Evolutionary conservation across 1,140 invertebrate genomes (phyloP).

Genomic region (Protaetia brevitarsis): DNA sequence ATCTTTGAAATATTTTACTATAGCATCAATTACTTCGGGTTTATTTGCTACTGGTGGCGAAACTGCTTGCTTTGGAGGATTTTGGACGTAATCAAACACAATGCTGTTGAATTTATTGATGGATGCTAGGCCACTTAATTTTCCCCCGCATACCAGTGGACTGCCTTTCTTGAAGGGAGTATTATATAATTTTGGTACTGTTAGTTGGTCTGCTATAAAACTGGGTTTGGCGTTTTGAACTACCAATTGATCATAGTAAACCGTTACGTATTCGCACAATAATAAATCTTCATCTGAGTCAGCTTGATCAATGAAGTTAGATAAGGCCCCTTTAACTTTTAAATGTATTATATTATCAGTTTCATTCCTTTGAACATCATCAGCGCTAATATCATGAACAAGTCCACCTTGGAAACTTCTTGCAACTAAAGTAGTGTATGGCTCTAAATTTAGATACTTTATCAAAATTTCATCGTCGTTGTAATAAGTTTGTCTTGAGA

Average conservation of each 20-base stretch:
- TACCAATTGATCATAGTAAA: neutral
- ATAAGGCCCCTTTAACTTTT: neutral
- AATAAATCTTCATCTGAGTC: neutral
- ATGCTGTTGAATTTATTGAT: neutral
- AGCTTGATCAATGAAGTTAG: neutral
- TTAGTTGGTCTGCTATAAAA: neutral
- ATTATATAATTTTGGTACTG: neutral
- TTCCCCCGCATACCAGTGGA: neutral
- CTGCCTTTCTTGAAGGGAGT: constrained; percentile 1
- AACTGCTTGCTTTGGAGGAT: neutral
- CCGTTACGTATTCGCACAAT: neutral
- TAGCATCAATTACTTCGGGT: neutral
- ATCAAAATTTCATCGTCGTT: neutral
- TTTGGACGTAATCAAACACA: neutral
- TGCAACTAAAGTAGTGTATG: neutral
- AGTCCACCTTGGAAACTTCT: neutral
- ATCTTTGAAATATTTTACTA: neutral
- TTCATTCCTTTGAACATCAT: neutral
- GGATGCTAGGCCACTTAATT: neutral
- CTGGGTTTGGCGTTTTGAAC: neutral
- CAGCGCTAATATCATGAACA: neutral
- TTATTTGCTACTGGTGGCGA: neutral
- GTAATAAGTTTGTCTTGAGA: neutral
- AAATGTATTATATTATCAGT: neutral
- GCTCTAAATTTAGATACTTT: neutral